These are phyloP conservation scores for Latrodectus hesperus DNA, from an alignment of 2,888 invertebrate species.

Conservation along the genomic window DNA sequence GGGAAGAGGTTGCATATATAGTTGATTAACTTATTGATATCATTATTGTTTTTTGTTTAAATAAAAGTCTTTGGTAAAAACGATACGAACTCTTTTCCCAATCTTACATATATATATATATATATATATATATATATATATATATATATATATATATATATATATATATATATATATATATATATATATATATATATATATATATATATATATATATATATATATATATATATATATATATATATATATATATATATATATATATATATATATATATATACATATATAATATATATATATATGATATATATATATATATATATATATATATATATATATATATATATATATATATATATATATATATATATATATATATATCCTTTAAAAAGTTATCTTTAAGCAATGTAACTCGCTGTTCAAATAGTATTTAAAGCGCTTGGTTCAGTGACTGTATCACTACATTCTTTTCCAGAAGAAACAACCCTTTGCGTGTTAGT, in stretches of 20 bases:
- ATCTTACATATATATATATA: background rate
- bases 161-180: background rate
- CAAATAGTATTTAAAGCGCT: background rate
- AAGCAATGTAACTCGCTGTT: background rate
- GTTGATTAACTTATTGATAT: too few species aligned
- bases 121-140: background rate
- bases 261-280: background rate
- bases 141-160: background rate
- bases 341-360: background rate
- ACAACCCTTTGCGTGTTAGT: background rate
- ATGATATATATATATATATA: background rate
- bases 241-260: background rate
- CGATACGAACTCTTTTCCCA: background rate
- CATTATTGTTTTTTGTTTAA: too few species aligned
- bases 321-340: background rate
- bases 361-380: background rate
- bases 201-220: background rate
- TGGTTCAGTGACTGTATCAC: background rate
- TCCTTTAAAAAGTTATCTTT: background rate
- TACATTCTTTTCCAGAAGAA: background rate
- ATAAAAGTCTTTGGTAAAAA: too few species aligned
- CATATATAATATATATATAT: too few species aligned
- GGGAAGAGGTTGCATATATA: too few species aligned
- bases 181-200: background rate
- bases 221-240: background rate